Base-by-base conservation (phyloP, 2,888 invertebrate species). In the Phaonia tiefii region DNA sequence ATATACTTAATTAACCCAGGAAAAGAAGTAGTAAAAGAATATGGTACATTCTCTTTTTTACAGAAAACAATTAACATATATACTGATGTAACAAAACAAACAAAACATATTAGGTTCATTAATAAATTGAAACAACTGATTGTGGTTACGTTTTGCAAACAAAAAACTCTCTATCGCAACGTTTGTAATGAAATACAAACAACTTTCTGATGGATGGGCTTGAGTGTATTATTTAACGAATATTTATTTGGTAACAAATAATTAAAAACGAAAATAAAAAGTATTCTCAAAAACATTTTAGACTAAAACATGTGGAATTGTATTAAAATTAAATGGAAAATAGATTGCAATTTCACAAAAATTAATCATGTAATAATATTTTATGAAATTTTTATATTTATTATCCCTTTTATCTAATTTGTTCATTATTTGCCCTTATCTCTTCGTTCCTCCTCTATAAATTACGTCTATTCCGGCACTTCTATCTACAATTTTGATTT, bases 61-160 rank as follows among this genome's bases (percentile, higher is more conserved):
- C 31, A 31, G 8, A n/a, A n/a, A 0, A 66, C 13, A 31, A 66
- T 2, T 7, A 26, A 31, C 20, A 37, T 15, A 22, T 17, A 69
- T 25, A 51, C 51, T 69, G 17, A 54, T 20, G 31, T 67, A 31
- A 25, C n/a, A 44, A 46, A n/a, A n/a, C 51, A 51, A 20, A 58
- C 8, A 66, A 67, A 71, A 20, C 60, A 17, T 54, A 63, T 56
- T 17, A 75, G 63, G 63, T 63, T 63, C 31, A 71, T 56, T 46
- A 58, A 60, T 37, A 67, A 71, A 63, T 63, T 63, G 25, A 51
- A 66, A 65, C 20, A 49, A 69, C 54, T 3, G 31, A 5, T 51
- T 70, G 58, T 75, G 75, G 74, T 74, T 71, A 71, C 56, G 70
- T 49, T 79, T 78, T 69, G 69, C 73, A 63, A 73, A 67, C 31